Conservation (phyloP, 2,113 vertebrate genomes). For the Sarotherodon lohbergeri region DNA sequence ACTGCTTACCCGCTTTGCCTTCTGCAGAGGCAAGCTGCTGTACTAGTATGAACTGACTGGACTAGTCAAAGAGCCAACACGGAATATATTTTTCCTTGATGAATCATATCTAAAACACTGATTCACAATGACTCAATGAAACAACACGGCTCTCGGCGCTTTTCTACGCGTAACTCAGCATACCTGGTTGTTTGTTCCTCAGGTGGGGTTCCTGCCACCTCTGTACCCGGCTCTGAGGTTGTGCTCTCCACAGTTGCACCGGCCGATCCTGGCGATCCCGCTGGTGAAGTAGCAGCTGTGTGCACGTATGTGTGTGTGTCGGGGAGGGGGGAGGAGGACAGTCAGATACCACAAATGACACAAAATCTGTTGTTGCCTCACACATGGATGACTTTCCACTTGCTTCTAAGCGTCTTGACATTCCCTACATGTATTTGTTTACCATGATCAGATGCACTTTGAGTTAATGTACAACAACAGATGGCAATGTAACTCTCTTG, state of each 20-base stretch:
- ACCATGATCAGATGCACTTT: neutral
- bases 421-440: neutral
- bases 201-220: conserved; percentile 62
- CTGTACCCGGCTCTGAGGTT: conserved; percentile 58
- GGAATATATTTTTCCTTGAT: neutral
- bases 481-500: conserved; percentile 27
- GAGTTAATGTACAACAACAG: conserved; percentile 1
- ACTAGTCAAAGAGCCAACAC: neutral
- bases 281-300: conserved; percentile 66
- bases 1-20: neutral
- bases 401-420: neutral
- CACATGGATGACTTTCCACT: neutral
- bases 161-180: neutral
- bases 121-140: neutral
- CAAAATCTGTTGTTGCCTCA: neutral
- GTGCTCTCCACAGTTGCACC: conserved; percentile 64
- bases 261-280: conserved; percentile 65
- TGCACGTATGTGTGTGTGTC: neutral
- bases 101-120: neutral
- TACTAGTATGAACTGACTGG: neutral
- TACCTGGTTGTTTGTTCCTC: conserved; percentile 79
- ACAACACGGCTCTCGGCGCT: rapidly evolving
- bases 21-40: neutral
- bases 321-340: neutral
- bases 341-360: neutral